Percentiles rank a stretch among this genome's conserved stretches.
phyloP scores from a whole-genome alignment of 2,888 invertebrate species.

The Lissocephala sabroskyi region DNA sequence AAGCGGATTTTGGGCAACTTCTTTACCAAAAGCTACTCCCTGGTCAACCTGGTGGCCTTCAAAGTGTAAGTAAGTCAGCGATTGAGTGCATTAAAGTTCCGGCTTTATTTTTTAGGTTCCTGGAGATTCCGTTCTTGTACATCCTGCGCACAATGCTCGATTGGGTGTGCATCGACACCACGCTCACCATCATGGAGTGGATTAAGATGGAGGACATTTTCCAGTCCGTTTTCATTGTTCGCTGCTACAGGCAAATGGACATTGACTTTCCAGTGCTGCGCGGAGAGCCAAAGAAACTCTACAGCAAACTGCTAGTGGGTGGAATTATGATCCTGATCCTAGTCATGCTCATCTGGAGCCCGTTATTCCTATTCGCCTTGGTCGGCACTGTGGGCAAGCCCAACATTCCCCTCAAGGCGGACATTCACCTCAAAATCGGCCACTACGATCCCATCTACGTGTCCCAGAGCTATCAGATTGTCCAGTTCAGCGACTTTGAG shows the following conservation, averaged over 20 bases:
- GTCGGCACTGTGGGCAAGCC: conserved; percentile 91
- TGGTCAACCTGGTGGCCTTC: conserved; percentile 91
- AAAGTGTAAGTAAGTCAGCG: conserved; percentile 80
- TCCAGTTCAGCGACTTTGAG: conserved; percentile 77
- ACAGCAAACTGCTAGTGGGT: conserved; percentile 92
- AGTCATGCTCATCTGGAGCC: conserved; percentile 96
- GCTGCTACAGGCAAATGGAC: conserved; percentile 88
- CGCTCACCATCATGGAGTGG: conserved; percentile 98
- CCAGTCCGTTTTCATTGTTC: conserved; percentile 84
- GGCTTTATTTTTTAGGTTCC: conserved; percentile 81
- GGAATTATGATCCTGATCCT: conserved; percentile 88
- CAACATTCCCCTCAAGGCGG: conserved; percentile 88
- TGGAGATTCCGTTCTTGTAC: conserved; percentile 95
- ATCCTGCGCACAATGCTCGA: conserved; percentile 97
- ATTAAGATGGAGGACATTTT: conserved; percentile 99
- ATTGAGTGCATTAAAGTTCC: too few relatives aligned
- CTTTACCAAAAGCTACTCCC: conserved; percentile 94
- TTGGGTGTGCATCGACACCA: conserved; percentile 99
- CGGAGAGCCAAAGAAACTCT: conserved; percentile 83
- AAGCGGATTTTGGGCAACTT: conserved; percentile 96
- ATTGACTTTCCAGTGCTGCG: conserved; percentile 92
- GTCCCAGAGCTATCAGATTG: conserved; percentile 87
- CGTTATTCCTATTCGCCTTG: conserved; percentile 93
- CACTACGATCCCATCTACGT: conserved; percentile 92
- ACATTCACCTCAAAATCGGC: conserved; percentile 86